These are phyloP conservation scores for Nymphalis urticae DNA, from an alignment of 2,888 invertebrate species.

Conservation along the genomic window DNA sequence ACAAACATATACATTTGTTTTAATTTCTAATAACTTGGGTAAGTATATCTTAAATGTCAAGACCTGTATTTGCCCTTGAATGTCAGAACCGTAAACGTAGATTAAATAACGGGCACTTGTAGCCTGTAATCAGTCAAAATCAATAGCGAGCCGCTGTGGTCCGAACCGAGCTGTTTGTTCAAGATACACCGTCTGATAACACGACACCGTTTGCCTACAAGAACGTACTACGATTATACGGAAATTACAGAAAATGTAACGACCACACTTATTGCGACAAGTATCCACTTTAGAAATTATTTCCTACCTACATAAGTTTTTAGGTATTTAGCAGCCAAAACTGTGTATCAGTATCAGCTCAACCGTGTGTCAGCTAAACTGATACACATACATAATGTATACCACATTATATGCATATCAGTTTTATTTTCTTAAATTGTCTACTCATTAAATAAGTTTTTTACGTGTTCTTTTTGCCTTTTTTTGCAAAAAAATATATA, in stretches of 20 bases:
- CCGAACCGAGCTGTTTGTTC: slow-evolving; percentile 57
- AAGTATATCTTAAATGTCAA: slow-evolving; percentile 31
- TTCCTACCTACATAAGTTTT: background rate
- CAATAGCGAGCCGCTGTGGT: slow-evolving; percentile 56
- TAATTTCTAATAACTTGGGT: slow-evolving; percentile 1
- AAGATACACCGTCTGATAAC: slow-evolving; percentile 62
- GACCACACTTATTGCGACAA: slow-evolving; percentile 12
- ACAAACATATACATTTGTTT: too few species aligned
- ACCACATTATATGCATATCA: too few species aligned
- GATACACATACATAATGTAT: too few species aligned
- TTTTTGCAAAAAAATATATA: too few species aligned
- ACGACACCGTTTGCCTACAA: slow-evolving; percentile 37
- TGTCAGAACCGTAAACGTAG: slow-evolving; percentile 37
- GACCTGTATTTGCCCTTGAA: slow-evolving; percentile 39
- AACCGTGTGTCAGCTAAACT: too few species aligned
- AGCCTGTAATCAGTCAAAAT: slow-evolving; percentile 65
- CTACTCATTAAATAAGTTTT: too few species aligned
- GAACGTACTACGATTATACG: slow-evolving; percentile 31
- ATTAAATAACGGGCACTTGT: slow-evolving; percentile 48
- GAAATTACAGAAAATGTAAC: slow-evolving; percentile 30
- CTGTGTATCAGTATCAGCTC: too few species aligned
- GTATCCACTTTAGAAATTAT: background rate
- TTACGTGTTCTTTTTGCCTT: too few species aligned
- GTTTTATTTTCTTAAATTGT: too few species aligned
- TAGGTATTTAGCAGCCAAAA: background rate